Conservation (phyloP, 1,140 invertebrate genomes). For the Heterodera schachtii region DNA sequence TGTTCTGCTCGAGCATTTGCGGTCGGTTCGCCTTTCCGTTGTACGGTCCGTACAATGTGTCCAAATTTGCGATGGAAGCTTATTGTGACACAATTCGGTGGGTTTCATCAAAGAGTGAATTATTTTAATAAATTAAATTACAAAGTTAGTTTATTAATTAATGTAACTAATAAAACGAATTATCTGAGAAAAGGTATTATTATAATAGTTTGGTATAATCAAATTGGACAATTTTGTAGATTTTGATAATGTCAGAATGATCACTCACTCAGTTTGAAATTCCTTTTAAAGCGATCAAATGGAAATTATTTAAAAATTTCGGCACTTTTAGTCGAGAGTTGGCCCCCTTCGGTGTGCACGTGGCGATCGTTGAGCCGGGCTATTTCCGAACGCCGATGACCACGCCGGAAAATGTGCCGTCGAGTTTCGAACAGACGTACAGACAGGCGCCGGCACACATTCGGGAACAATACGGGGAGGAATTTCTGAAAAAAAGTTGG, state of each 20-base stretch:
- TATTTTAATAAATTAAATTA: neutral
- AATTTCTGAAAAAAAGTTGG: conserved; percentile 22
- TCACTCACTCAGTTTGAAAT: too few species aligned
- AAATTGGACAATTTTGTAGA: too few species aligned
- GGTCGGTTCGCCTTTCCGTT: conserved; percentile 21
- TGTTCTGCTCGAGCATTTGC: conserved; percentile 24
- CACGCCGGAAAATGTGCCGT: conserved; percentile 14
- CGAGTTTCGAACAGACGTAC: conserved; percentile 6
- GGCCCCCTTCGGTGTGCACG: conserved; percentile 24
- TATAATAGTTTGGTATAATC: too few species aligned
- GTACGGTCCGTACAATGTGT: conserved; percentile 25
- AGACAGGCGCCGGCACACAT: conserved; percentile 21
- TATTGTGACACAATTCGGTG: conserved; percentile 31
- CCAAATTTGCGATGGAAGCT: conserved; percentile 30
- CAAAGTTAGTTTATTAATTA: too few species aligned
- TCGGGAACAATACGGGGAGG: conserved; percentile 21
- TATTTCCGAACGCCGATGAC: conserved; percentile 25
- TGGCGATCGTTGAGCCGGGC: conserved; percentile 27
- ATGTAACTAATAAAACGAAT: too few species aligned
- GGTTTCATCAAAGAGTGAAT: too few species aligned
- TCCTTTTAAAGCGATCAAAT: too few species aligned
- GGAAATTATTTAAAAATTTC: too few species aligned
- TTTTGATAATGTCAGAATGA: too few species aligned
- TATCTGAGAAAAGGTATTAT: too few species aligned
- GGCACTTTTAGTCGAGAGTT: conserved; percentile 23